Percentiles rank a stretch among this genome's conserved stretches.
Conservation (phyloP, 1,140 invertebrate genomes). For the Panagrolaimus sp. region DNA sequence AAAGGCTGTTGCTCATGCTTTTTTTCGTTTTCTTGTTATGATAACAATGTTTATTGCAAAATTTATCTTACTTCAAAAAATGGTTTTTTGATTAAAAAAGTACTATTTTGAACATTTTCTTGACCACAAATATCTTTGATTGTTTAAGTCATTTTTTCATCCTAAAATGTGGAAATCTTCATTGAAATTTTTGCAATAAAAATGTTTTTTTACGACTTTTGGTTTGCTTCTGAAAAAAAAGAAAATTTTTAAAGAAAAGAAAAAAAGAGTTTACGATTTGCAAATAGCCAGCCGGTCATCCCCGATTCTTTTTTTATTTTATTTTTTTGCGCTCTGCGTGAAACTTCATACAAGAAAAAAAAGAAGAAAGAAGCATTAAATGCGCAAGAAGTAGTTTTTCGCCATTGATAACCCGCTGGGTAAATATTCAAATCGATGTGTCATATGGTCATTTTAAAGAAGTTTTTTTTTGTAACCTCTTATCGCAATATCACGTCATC, state of each 20-base stretch:
- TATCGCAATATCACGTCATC: neutral
- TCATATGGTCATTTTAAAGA: neutral
- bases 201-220: neutral
- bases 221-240: neutral
- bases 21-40: too few relatives aligned
- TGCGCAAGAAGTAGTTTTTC: neutral
- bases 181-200: constrained; percentile 4
- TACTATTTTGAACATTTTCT: neutral
- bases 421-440: neutral
- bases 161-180: neutral
- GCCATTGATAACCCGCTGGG: constrained; percentile 7
- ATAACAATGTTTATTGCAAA: too few relatives aligned
- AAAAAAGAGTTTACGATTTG: constrained; percentile 10
- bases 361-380: too few relatives aligned
- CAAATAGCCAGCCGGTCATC: constrained; percentile 5
- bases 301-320: neutral
- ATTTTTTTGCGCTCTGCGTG: neutral
- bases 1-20: too few relatives aligned
- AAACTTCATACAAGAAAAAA: neutral
- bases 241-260: neutral
- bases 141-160: neutral
- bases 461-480: neutral
- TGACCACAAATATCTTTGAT: neutral
- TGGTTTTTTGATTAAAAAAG: too few relatives aligned
- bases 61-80: too few relatives aligned